Percentiles rank a stretch among this genome's conserved stretches.
Conservation (phyloP, 2,113 vertebrate species). For the Tiliqua scincoides region DNA sequence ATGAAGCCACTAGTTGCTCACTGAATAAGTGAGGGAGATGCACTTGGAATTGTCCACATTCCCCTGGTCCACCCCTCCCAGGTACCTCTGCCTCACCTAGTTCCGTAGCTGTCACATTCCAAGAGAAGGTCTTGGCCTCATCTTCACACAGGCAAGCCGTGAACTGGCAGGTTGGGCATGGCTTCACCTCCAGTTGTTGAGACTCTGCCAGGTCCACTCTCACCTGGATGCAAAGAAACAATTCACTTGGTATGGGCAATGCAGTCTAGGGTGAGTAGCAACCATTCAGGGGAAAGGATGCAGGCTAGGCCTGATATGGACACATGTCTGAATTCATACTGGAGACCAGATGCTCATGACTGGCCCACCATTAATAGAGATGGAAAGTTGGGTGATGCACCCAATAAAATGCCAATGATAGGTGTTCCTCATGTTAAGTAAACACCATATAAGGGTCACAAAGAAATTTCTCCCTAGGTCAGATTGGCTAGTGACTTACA, state of each 20-base stretch:
- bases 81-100: conserved; percentile 73
- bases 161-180: conserved; percentile 49
- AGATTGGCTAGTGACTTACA: not conserved
- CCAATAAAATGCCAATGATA: no score
- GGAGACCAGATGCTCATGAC: no score
- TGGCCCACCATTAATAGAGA: not conserved
- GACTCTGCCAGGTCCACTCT: not conserved
- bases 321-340: not conserved
- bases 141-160: conserved; percentile 77
- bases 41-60: not conserved
- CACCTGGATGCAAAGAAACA: not conserved
- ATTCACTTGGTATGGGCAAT: conserved; percentile 65
- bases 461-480: not conserved
- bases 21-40: no score
- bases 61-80: conserved; percentile 50
- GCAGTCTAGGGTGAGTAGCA: conserved; percentile 59
- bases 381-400: not conserved
- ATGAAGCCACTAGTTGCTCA: not conserved
- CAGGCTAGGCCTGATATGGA: conserved; percentile 34
- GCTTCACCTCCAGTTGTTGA: not conserved
- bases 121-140: conserved; percentile 74
- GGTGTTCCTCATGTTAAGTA: not conserved
- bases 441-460: not conserved
- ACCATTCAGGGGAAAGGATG: conserved; percentile 73
- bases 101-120: conserved; percentile 69